Percentiles rank a stretch among this genome's conserved stretches.
Conservation (phyloP, 2,888 invertebrate genomes). For the Drosophila neotestacea region DNA sequence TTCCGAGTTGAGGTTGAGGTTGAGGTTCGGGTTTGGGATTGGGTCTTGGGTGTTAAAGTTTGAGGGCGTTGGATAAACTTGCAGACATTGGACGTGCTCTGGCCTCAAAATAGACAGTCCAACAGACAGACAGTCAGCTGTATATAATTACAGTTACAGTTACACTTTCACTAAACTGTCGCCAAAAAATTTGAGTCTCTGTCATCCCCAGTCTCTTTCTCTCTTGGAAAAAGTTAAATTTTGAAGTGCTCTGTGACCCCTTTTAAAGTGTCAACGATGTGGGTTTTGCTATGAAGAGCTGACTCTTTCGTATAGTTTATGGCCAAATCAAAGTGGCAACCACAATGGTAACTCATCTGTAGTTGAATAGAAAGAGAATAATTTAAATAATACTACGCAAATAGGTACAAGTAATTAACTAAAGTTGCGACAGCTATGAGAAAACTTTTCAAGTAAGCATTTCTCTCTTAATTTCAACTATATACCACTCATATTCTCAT, state of each 20-base stretch:
- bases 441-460: constrained; percentile 15
- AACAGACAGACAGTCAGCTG: constrained; percentile 51
- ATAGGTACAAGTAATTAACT: constrained; percentile 19
- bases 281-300: constrained; percentile 20
- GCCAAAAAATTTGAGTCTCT: constrained; percentile 32
- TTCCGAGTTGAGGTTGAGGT: constrained; percentile 16
- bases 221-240: constrained; percentile 40
- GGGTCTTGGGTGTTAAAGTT: constrained; percentile 12
- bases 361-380: constrained; percentile 1
- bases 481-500: too few species aligned
- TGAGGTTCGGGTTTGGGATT: background rate
- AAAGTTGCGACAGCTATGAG: constrained; percentile 17
- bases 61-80: constrained; percentile 65
- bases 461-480: background rate
- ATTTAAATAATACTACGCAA: constrained; percentile 3
- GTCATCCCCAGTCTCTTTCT: constrained; percentile 17
- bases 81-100: constrained; percentile 53
- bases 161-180: constrained; percentile 78
- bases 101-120: constrained; percentile 38
- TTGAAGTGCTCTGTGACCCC: constrained; percentile 66
- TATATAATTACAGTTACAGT: constrained; percentile 80
- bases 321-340: constrained; percentile 11
- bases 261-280: constrained; percentile 71
- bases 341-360: constrained; percentile 8
- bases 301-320: constrained; percentile 32